Evolutionary conservation across 2,888 invertebrate genomes (phyloP), one percentile per base, ranked within the genome.

Genomic region (Hydroisotoma schaefferi): DNA sequence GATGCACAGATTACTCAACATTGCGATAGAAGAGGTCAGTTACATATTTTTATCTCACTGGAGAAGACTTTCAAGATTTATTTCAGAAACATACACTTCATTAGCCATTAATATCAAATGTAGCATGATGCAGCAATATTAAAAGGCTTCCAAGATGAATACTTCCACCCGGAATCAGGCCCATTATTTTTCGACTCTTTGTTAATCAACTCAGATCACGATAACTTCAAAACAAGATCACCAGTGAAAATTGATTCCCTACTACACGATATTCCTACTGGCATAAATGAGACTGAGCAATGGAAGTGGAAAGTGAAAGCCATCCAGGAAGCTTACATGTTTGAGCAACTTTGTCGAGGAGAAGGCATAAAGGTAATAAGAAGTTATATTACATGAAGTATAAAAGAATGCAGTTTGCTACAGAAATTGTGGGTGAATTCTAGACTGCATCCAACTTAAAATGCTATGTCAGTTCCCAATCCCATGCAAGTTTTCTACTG

Each of bases 401-500:
- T 10, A 33, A 33, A 8, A 33, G 33, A 33, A 10, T 33, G 15
- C 33, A 33, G 8, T 33, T 33, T 33, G 8, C 33, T 10, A 33
- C 8, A 33, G 15, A 33, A 15, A 33, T 33, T 33, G 33, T 10
- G 33, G 15, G 8, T 33, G 33, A 10, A 8, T 10, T 33, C 15
- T 33, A 10, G 33, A 33, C 33, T 15, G 15, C 33, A 10, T 33
- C 33, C 8, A 33, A 8, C 4, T 44, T 68, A 10, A 63, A 57
- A 49, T 69, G 69, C 29, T 68, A 60, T 51, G 26, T 54, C 23
- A 59, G 61, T 20, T 56, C 26, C 22, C 29, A 33, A 6, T 59
- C 51, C n/a, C 46, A 62, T 23, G 62, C 64, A 2, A n/a, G 23
- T 12, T 70, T 33, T 53, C 59, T 53, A 65, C 67, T 20, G 6